Percentiles rank a stretch among this genome's conserved stretches.
phyloP scores from a whole-genome alignment of 2,113 vertebrate genomes.

The Mesitornis unicolor region DNA sequence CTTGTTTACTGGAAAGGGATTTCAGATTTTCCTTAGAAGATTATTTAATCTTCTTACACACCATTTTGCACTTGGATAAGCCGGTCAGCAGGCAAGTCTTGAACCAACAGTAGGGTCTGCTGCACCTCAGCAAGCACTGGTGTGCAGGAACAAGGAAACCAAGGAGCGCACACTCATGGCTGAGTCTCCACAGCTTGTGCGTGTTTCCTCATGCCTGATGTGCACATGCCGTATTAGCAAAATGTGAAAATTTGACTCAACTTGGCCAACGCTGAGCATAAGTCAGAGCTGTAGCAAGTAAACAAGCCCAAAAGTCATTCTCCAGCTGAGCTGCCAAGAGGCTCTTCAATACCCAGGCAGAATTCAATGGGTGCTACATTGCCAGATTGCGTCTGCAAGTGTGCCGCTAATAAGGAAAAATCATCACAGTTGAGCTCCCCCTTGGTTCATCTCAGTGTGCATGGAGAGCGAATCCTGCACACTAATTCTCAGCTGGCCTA shows the following conservation, averaged over 20 bases:
- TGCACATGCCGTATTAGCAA: not conserved
- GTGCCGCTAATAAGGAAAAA: not conserved
- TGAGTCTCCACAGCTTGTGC: not conserved
- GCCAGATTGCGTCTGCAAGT: not conserved
- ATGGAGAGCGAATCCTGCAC: not conserved
- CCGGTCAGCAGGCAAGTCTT: not conserved
- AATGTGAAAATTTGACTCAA: not conserved
- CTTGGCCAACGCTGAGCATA: not conserved
- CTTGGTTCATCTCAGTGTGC: not conserved
- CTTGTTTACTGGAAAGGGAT: conserved; percentile 26
- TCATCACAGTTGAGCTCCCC: not conserved
- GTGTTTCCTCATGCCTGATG: conserved; percentile 26
- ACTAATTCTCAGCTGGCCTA: not conserved
- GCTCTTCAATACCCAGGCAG: not conserved
- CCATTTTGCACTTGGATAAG: not conserved
- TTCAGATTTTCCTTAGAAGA: not conserved
- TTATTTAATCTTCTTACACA: not conserved
- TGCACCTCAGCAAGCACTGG: accelerated
- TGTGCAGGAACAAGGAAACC: not conserved
- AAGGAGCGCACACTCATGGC: not conserved
- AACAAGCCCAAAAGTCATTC: conserved; percentile 12
- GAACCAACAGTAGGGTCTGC: not conserved
- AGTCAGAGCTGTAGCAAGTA: not conserved
- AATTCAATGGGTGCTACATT: not conserved
- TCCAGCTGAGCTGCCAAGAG: not conserved